Percentiles rank a stretch among this genome's conserved stretches.
These are phyloP conservation scores for Bettongia penicillata DNA, from an alignment of 2,113 vertebrate species.

Conservation along the genomic window DNA sequence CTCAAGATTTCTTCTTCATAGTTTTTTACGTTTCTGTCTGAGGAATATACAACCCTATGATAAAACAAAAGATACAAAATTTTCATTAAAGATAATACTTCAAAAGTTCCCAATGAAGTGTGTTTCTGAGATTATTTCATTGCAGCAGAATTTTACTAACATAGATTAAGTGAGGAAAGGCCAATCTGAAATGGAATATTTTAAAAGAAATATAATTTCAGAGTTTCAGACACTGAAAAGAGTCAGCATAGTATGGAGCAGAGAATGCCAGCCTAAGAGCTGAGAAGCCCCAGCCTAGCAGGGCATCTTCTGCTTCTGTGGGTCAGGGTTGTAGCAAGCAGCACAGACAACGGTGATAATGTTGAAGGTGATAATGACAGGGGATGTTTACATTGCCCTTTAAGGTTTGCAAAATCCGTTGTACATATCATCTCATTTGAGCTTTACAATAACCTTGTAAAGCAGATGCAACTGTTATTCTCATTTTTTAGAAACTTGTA, in stretches of 20 bases:
- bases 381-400: not conserved
- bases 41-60: constrained; percentile 85
- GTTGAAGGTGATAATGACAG: not conserved
- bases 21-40: constrained; percentile 81
- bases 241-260: not conserved
- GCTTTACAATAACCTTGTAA: not conserved
- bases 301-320: not conserved
- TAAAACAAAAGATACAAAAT: constrained; percentile 66
- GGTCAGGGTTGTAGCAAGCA: not conserved
- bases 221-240: not conserved
- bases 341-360: not conserved
- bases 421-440: not conserved
- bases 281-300: not conserved
- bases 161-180: constrained; percentile 19
- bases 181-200: constrained; percentile 42
- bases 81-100: constrained; percentile 43
- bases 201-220: constrained; percentile 26
- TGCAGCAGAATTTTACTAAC: constrained; percentile 35
- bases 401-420: not conserved
- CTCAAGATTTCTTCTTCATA: constrained; percentile 81
- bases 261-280: not conserved
- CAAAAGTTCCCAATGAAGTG: not conserved
- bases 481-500: not conserved
- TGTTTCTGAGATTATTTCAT: constrained; percentile 21
- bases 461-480: not conserved